Conservation (phyloP, 2,888 invertebrate species). For the Adelphocoris suturalis region DNA sequence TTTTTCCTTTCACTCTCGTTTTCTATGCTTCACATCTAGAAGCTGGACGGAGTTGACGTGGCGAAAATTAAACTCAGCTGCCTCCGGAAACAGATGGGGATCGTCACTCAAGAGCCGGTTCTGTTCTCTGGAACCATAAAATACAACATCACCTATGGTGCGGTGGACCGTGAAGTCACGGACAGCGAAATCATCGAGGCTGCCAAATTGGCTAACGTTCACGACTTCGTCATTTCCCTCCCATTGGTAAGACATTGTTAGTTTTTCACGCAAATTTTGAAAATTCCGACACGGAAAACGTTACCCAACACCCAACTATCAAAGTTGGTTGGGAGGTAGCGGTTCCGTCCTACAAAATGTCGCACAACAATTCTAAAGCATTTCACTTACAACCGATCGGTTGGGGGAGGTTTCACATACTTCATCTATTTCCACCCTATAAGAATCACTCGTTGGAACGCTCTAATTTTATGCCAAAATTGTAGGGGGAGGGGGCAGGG, state of each 20-base stretch:
- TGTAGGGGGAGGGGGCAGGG: no score
- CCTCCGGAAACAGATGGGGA: conserved; percentile 88
- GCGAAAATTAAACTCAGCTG: conserved; percentile 84
- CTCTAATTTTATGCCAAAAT: no score
- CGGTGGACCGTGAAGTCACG: conserved; percentile 38
- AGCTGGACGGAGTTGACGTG: conserved; percentile 75
- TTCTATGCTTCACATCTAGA: conserved; percentile 69
- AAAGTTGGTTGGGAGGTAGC: not conserved
- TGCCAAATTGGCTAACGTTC: conserved; percentile 81
- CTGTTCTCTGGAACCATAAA: conserved; percentile 82
- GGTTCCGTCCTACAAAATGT: no score
- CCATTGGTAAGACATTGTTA: conserved; percentile 78
- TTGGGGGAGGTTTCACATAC: no score
- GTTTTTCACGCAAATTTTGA: not conserved
- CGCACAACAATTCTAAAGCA: no score
- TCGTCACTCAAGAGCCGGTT: conserved; percentile 84
- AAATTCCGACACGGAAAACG: not conserved
- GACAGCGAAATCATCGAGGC: conserved; percentile 78
- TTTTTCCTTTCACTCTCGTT: no score
- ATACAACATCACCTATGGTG: conserved; percentile 83
- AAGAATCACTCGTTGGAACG: no score
- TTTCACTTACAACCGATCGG: no score
- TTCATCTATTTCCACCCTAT: no score
- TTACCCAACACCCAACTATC: not conserved
- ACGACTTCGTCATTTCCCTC: conserved; percentile 80